phyloP scores from a whole-genome alignment of 2,113 vertebrate species.

The Leptodactylus fuscus region DNA sequence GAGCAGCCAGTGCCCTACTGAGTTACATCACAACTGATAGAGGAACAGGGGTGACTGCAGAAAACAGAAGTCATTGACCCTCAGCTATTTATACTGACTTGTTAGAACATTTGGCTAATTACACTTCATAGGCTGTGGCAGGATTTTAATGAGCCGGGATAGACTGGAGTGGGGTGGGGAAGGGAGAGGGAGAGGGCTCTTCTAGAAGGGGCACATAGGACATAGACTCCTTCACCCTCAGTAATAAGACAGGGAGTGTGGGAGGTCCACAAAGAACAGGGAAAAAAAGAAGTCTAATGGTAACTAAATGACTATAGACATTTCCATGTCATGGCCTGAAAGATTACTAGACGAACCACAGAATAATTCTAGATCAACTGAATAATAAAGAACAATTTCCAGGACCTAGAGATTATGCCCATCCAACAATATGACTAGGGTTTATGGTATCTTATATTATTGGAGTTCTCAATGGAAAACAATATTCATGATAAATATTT shows the following conservation, averaged over 20 bases:
- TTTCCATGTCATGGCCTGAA: too few species aligned
- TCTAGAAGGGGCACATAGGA: background rate
- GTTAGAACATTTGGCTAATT: slow-evolving; percentile 69
- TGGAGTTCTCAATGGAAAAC: too few species aligned
- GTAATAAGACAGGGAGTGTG: background rate
- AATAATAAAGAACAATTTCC: too few species aligned
- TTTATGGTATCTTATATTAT: too few species aligned
- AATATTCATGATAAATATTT: too few species aligned
- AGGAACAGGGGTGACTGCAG: slow-evolving; percentile 55
- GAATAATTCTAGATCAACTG: too few species aligned
- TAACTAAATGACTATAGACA: too few species aligned
- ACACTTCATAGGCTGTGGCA: slow-evolving; percentile 64
- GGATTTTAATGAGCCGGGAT: slow-evolving; percentile 59
- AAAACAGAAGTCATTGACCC: slow-evolving; percentile 70
- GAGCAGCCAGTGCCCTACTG: slow-evolving; percentile 60
- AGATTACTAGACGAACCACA: too few species aligned
- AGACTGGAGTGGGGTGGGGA: background rate
- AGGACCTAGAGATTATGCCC: too few species aligned
- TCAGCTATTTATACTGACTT: slow-evolving; percentile 67
- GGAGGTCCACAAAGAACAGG: background rate
- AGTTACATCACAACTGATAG: slow-evolving; percentile 45
- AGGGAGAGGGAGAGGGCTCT: too few species aligned
- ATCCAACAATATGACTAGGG: too few species aligned
- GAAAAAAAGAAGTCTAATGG: background rate
- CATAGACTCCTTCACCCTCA: background rate